Percentiles rank a stretch among this genome's conserved stretches.
phyloP scores from a whole-genome alignment of 2,797 vertebrate species.

The Nannoperca australis region DNA sequence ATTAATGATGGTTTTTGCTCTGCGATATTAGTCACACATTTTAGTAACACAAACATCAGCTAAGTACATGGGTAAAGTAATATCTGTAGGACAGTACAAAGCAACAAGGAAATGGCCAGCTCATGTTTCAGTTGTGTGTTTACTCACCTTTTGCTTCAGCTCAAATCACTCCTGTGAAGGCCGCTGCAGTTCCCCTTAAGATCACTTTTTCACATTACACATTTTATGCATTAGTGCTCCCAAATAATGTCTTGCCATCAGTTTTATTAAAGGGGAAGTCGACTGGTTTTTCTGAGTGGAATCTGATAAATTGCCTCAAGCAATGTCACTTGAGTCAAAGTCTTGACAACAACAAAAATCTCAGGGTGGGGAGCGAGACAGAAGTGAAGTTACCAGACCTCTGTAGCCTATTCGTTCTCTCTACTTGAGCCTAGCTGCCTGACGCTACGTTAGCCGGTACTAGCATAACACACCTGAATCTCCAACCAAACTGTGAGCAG shows the following conservation, averaged over 20 bases:
- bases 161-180: background rate
- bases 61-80: background rate
- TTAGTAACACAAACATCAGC: background rate
- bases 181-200: background rate
- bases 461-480: background rate
- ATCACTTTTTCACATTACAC: background rate
- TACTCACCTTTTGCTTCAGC: background rate
- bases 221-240: no score
- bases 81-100: background rate
- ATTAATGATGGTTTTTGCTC: background rate
- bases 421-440: background rate
- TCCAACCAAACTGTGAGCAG: no score
- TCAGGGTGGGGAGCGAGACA: background rate
- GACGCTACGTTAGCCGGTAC: background rate
- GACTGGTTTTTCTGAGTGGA: background rate
- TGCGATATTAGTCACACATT: background rate
- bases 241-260: no score
- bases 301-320: no score
- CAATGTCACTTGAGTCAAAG: no score
- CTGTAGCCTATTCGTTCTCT: background rate
- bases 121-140: slow-evolving; percentile 18
- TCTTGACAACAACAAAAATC: no score
- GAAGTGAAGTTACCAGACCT: background rate
- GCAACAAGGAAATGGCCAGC: slow-evolving; percentile 1
- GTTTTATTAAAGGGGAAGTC: no score